Evolutionary conservation across 1,140 invertebrate genomes (phyloP), one percentile per base, ranked within the genome.

Genomic region (Drosophila pandora): DNA sequence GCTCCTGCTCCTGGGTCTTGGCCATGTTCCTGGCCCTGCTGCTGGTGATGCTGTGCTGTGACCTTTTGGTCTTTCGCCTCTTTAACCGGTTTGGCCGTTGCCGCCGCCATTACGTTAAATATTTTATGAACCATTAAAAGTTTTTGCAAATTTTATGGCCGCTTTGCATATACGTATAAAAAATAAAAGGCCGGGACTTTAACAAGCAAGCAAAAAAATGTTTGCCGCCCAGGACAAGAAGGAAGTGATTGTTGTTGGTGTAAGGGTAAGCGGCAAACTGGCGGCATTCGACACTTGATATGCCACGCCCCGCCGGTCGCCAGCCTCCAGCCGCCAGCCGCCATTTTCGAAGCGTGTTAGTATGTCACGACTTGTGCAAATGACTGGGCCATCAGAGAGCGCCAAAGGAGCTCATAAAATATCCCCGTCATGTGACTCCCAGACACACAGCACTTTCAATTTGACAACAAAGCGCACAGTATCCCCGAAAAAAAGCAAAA

Each of bases 101-200:
- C 39, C 53, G 64, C 61, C 78, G 78, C 68, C 78, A 87, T 88
- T 87, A 87, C 79, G 83, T 87, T 87, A 87, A 87, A 87, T 87
- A 87, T 87, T 87, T 88, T 88, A 87, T 87, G 83, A 88, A 88
- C 83, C 83, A 87, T 87, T 87, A 87, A 87, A 87, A 87, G 83
- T 88, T 87, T 69, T 85, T 88, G 63, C 79, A 88, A 89, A 87
- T 87, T 87, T 87, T 87, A 87, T 87, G 71, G 76, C 83, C 83
- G 83, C 79, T 87, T 87, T 87, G 83, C 83, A 87, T 87, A 87
- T 78, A 87, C 65, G 78, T 61, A 85, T 56, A 59, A 59, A 74
- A 39, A 74, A 73, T 63, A 49, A 10, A 10, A 37, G 9, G 12
- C 10, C 9, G 32, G 8, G 32, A 37, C 10, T 37, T n/a, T 37